A percentile compares a stretch with the other conserved stretches of the same genome.
Evolutionary conservation across 2,113 vertebrate species (phyloP).

Genomic region (Tetrao urogallus): DNA sequence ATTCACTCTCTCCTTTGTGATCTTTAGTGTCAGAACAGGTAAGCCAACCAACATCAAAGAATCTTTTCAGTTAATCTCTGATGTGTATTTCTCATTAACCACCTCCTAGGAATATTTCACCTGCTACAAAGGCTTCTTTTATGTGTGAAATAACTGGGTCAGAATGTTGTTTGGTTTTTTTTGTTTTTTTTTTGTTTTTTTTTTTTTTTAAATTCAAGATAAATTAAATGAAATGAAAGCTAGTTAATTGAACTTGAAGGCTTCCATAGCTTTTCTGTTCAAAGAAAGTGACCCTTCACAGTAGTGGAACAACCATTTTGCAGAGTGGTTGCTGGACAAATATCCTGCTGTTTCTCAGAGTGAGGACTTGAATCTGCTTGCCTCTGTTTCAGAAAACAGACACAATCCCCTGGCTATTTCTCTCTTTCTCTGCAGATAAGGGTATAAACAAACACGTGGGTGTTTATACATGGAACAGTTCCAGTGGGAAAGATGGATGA

Average conservation of each 20-base stretch:
- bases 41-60: conserved; percentile 48
- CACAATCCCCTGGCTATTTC: not conserved
- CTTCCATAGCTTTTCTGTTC: not conserved
- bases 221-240: not conserved
- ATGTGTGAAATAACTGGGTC: conserved; percentile 54
- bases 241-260: not conserved
- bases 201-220: not conserved
- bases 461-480: not conserved
- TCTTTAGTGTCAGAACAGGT: not conserved
- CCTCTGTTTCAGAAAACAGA: not conserved
- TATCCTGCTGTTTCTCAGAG: not conserved
- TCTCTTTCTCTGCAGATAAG: not conserved
- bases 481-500: not conserved
- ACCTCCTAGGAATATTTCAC: conserved; percentile 44
- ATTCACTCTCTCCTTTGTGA: not conserved
- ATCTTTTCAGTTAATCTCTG: not conserved
- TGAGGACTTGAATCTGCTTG: not conserved
- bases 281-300: not conserved
- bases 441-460: not conserved
- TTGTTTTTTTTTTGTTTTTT: not conserved
- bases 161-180: not conserved
- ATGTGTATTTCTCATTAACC: conserved; percentile 33
- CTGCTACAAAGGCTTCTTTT: conserved; percentile 58
- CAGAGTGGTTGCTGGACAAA: not conserved
- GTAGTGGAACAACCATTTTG: rapidly evolving